Percentiles rank a stretch among this genome's conserved stretches.
These are phyloP conservation scores for Isaurus tuberculatus DNA, from an alignment of 92 coral and sea anemone species.

Conservation along the genomic window DNA sequence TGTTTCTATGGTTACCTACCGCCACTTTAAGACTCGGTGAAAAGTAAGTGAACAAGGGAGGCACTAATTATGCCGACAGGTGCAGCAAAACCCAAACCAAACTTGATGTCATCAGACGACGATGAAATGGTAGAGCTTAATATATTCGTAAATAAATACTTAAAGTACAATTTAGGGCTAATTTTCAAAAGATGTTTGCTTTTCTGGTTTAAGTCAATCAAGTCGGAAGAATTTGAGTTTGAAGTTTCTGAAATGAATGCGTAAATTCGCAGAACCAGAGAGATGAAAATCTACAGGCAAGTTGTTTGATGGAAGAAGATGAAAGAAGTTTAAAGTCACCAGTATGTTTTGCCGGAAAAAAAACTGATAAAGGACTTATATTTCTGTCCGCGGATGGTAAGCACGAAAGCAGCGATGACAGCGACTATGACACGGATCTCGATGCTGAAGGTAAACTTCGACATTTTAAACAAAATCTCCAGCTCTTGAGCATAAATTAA, in stretches of 20 bases:
- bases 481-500: neutral
- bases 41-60: slow-evolving; percentile 43
- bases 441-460: slow-evolving; percentile 81
- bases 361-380: slow-evolving; percentile 46
- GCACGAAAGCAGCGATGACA: slow-evolving; percentile 69
- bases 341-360: slow-evolving; percentile 42
- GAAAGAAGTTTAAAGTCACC: slow-evolving; percentile 38
- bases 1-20: slow-evolving; percentile 56
- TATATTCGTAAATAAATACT: slow-evolving; percentile 25
- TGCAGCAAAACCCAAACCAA: slow-evolving; percentile 47
- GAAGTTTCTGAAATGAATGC: neutral
- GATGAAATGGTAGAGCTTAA: slow-evolving; percentile 54
- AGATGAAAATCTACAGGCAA: slow-evolving; percentile 48
- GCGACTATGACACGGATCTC: slow-evolving; percentile 82
- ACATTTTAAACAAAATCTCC: neutral
- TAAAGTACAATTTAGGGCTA: neutral
- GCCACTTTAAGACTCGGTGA: slow-evolving; percentile 12
- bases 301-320: slow-evolving; percentile 42
- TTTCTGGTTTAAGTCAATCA: neutral
- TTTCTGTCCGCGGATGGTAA: slow-evolving; percentile 45
- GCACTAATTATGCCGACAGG: slow-evolving; percentile 59
- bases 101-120: slow-evolving; percentile 53
- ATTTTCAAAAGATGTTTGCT: neutral
- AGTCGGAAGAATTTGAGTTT: neutral
- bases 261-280: neutral